These are phyloP conservation scores for Cantharis rufa DNA, from an alignment of 2,888 invertebrate genomes.

Conservation along the genomic window DNA sequence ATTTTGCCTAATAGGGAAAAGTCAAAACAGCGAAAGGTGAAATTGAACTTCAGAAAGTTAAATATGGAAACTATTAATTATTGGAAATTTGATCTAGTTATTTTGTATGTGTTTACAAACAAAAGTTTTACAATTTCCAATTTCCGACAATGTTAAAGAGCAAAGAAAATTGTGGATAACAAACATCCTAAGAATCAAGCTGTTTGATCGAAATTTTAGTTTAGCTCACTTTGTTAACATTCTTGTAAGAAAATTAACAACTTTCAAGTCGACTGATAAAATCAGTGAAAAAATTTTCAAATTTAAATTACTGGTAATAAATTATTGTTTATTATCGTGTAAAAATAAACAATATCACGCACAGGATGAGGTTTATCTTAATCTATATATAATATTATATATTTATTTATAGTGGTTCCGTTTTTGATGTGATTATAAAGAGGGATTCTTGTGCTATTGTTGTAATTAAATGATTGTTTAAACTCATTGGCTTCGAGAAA, in stretches of 20 bases:
- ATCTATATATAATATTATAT: background rate
- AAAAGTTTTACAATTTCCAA: background rate
- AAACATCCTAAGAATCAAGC: background rate
- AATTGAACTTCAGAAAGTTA: background rate
- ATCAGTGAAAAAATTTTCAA: background rate
- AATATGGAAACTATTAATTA: background rate
- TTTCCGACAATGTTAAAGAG: background rate
- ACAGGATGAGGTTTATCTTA: background rate
- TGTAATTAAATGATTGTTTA: background rate
- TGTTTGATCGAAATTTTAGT: background rate
- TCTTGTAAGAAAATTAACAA: background rate
- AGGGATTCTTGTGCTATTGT: background rate
- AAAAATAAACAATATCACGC: background rate
- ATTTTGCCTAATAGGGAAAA: background rate
- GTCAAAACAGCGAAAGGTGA: background rate
- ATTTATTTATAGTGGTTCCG: background rate
- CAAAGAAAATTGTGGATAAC: background rate
- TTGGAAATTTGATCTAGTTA: background rate
- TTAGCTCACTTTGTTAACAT: background rate
- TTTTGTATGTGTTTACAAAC: background rate
- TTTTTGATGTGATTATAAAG: background rate
- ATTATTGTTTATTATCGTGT: background rate
- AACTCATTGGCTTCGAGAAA: no score
- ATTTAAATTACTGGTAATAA: background rate
- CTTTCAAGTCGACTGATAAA: background rate